phyloP scores from a whole-genome alignment of 2,797 vertebrate genomes.

The Caiman crocodilus region DNA sequence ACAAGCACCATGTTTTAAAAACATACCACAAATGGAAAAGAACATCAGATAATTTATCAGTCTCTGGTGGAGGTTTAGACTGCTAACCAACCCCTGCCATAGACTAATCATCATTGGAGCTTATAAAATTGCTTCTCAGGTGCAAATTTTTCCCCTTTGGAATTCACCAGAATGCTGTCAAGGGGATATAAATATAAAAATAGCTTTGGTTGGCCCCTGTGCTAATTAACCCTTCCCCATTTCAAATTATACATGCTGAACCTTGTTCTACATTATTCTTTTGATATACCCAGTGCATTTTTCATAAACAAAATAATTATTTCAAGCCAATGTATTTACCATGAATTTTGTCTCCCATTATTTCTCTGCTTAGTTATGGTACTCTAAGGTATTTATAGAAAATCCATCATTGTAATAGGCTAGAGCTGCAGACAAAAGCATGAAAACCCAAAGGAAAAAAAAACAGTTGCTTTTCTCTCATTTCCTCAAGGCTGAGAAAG shows the following conservation, averaged over 20 bases:
- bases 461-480: background rate
- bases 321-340: background rate
- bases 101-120: conserved; percentile 34
- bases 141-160: background rate
- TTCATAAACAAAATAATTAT: background rate
- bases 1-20: background rate
- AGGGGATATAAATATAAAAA: conserved; percentile 2
- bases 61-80: background rate
- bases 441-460: background rate
- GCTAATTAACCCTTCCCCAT: conserved; percentile 2
- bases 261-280: background rate
- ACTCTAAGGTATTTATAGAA: background rate
- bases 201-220: background rate
- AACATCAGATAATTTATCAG: background rate
- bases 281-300: background rate
- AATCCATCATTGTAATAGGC: background rate
- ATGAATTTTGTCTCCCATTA: background rate
- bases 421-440: background rate
- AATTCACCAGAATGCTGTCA: conserved; percentile 7
- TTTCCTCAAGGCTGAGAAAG: background rate
- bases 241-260: conserved; percentile 15
- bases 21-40: background rate
- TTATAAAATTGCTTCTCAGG: conserved; percentile 41
- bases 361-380: background rate
- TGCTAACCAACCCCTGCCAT: conserved; percentile 39